Evolutionary conservation across 2,888 invertebrate genomes (phyloP).

Genomic region (Sesia bembeciformis): DNA sequence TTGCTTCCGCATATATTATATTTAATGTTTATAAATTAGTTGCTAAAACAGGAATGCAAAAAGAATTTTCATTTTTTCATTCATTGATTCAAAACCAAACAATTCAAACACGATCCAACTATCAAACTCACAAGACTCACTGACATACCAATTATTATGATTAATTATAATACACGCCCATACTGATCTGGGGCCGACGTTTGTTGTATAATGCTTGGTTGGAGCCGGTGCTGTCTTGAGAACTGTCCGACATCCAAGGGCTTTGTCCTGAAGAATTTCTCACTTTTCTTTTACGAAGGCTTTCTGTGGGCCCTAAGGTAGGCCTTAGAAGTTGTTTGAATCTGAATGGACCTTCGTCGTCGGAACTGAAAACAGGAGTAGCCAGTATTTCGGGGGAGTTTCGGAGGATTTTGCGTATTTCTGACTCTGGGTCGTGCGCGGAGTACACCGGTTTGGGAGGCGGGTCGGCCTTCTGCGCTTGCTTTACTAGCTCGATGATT

Average conservation of each 20-base stretch:
- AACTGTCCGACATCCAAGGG: slow-evolving; percentile 67
- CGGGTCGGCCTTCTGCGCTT: slow-evolving; percentile 45
- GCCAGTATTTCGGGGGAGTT: slow-evolving; percentile 65
- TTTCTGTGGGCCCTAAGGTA: slow-evolving; percentile 80
- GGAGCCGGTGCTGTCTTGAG: slow-evolving; percentile 58
- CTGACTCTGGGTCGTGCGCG: slow-evolving; percentile 57
- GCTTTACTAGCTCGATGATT: slow-evolving; percentile 62
- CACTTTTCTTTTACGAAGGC: slow-evolving; percentile 77
- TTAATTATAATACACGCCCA: slow-evolving; percentile 63
- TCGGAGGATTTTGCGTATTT: slow-evolving; percentile 60
- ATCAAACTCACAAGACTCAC: no score
- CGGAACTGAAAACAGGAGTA: slow-evolving; percentile 57
- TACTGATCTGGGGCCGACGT: slow-evolving; percentile 63
- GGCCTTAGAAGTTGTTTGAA: slow-evolving; percentile 79
- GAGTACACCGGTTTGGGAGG: slow-evolving; percentile 45
- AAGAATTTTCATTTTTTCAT: no score
- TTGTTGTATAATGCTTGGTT: slow-evolving; percentile 53
- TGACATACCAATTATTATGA: no score
- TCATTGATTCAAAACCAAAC: no score
- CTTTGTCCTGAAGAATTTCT: slow-evolving; percentile 54
- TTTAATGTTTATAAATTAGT: no score
- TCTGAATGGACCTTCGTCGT: slow-evolving; percentile 78
- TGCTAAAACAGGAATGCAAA: no score
- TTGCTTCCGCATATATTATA: no score
- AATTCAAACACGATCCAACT: no score